Base-by-base conservation (phyloP, 2,113 vertebrate genomes). In the Malurus elegans region DNA sequence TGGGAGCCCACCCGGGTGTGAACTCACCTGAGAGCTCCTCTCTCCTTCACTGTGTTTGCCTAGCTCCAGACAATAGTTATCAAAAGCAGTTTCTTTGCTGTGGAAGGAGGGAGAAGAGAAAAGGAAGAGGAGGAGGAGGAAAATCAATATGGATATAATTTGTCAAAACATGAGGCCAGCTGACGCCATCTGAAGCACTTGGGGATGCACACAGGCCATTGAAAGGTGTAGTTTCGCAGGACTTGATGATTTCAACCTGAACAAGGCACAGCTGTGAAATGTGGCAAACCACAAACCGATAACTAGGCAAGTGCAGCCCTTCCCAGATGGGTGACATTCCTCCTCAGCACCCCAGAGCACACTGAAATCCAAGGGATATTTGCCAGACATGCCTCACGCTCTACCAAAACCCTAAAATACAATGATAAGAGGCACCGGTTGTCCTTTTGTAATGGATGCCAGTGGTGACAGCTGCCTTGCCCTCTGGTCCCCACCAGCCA, bases 231-330 rank as follows among this genome's bases (percentile, higher is more conserved):
- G 1, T 83, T 93, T 83, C 82, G 58, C 67, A 78, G 62, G 84
- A 76, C 14, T 31, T 23, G 20, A 48, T 47, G 50, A 42, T 88
- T 92, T 93, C 72, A 62, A 62, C 47, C 28, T 32, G 29, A 65
- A 83, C 0, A 2, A 86, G 54, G 48, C 20, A 42, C 32, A 50
- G 6, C 18, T 36, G 14, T 88, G 82, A 88, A 72, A 45, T 4
- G 47, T 61, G 19, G 10, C 50, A 82, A 53, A 71, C 6, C 36
- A 53, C 42, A 26, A 32, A 24, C 16, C 14, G 36, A 8, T 45
- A 20, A 40, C n/a, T n/a, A 32, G 40, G 23, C 0, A 0, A 74
- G 45, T 21, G 24, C 54, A 61, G 4, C 38, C 50, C 29, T 56
- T 48, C 50, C 31, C 6, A 4, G 11, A 12, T 15, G 50, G 48